These are phyloP conservation scores for Phenacoccus solenopsis DNA, from an alignment of 1,140 invertebrate genomes.

Conservation along the genomic window DNA sequence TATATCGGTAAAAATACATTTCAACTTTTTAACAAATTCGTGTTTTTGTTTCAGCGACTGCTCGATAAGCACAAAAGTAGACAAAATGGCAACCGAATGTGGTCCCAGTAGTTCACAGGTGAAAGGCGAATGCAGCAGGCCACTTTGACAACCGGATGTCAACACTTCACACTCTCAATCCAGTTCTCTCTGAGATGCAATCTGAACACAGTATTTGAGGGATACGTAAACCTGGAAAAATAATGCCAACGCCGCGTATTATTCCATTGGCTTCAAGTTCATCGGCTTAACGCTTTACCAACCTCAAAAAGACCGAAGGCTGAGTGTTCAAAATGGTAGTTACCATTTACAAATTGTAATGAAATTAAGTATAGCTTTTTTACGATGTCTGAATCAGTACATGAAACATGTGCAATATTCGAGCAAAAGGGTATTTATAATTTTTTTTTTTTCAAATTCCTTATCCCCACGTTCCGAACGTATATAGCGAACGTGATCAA, in stretches of 20 bases:
- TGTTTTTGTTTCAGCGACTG: not conserved
- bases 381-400: too few species aligned
- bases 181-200: not conserved
- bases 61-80: conserved; percentile 6
- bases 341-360: conserved; percentile 10
- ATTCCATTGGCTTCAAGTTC: conserved; percentile 6
- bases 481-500: not conserved
- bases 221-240: not conserved
- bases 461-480: too few species aligned
- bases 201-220: not conserved
- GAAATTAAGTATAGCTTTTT: not conserved
- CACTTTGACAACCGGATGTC: not conserved
- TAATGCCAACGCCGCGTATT: not conserved
- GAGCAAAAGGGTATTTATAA: not conserved
- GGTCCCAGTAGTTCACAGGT: not conserved
- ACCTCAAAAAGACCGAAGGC: not conserved
- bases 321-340: not conserved
- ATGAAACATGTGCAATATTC: too few species aligned
- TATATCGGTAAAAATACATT: too few species aligned
- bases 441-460: not conserved
- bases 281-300: conserved; percentile 8
- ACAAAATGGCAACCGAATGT: not conserved
- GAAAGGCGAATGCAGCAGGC: conserved; percentile 3
- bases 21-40: too few species aligned
- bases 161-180: not conserved